phyloP scores from a whole-genome alignment of 2,888 invertebrate genomes.

The Folsomia candida region DNA sequence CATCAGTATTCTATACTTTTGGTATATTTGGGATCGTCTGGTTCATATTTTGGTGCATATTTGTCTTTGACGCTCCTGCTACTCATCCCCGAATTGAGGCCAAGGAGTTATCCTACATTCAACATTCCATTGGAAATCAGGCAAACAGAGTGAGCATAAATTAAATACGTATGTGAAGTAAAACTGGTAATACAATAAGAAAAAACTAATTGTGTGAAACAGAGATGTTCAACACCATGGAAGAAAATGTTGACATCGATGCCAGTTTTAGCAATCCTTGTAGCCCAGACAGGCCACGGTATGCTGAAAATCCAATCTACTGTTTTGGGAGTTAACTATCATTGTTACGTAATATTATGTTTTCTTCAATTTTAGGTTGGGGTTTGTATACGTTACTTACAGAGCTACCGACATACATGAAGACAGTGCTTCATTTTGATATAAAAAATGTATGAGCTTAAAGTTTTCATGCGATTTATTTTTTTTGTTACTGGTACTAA shows the following conservation, averaged over 20 bases:
- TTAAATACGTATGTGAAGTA: constrained; percentile 16
- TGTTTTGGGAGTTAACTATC: constrained; percentile 3
- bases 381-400: constrained; percentile 81
- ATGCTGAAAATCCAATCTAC: neutral
- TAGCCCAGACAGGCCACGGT: constrained; percentile 46
- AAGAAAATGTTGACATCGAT: constrained; percentile 42
- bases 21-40: constrained; percentile 76
- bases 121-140: constrained; percentile 40
- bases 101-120: constrained; percentile 66
- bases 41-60: constrained; percentile 74
- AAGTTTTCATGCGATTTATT: too few species aligned
- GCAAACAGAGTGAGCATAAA: constrained; percentile 11
- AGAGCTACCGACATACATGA: constrained; percentile 80
- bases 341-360: neutral
- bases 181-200: too few species aligned
- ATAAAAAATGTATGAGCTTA: constrained; percentile 65
- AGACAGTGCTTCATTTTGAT: constrained; percentile 75
- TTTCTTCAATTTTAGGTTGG: constrained; percentile 21
- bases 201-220: too few species aligned
- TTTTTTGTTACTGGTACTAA: too few species aligned
- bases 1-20: constrained; percentile 81
- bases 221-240: constrained; percentile 42
- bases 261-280: constrained; percentile 46
- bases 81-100: constrained; percentile 71
- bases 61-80: constrained; percentile 72